phyloP scores from a whole-genome alignment of 2,888 invertebrate genomes.

The Heliconius ethilla region DNA sequence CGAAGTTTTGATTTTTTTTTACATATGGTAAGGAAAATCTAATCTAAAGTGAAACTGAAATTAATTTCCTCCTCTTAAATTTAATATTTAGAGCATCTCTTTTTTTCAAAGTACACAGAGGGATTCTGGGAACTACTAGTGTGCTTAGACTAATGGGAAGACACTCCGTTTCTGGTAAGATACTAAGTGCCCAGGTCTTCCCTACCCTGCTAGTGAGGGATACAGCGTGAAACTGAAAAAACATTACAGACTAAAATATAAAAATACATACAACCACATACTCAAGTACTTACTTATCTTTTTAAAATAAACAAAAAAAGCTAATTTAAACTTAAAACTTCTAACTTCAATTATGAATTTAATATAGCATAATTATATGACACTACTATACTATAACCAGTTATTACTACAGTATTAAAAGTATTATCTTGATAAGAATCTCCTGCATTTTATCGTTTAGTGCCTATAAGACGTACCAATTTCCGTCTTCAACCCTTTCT shows the following conservation, averaged over 20 bases:
- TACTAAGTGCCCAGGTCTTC: too few species aligned
- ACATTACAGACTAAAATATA: too few species aligned
- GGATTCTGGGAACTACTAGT: too few species aligned
- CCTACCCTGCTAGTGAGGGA: too few species aligned
- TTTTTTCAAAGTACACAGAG: too few species aligned
- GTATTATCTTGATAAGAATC: background rate
- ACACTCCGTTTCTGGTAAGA: too few species aligned
- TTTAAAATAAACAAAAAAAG: background rate
- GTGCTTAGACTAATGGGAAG: too few species aligned
- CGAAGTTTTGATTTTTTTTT: background rate
- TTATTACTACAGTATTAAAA: background rate
- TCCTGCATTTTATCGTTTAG: conserved; percentile 29
- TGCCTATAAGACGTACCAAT: conserved; percentile 33
- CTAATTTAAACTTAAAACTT: background rate
- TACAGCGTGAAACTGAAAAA: too few species aligned
- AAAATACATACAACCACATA: background rate
- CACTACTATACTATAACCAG: background rate
- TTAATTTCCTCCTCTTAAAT: background rate
- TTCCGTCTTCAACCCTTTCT: conserved; percentile 43
- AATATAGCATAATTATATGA: background rate
- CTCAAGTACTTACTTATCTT: background rate
- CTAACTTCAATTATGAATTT: background rate
- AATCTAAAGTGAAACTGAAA: background rate
- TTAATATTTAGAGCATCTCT: too few species aligned
- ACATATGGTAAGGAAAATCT: background rate